Conservation (phyloP, 2,888 invertebrate species). For the Bombylius discolor region DNA sequence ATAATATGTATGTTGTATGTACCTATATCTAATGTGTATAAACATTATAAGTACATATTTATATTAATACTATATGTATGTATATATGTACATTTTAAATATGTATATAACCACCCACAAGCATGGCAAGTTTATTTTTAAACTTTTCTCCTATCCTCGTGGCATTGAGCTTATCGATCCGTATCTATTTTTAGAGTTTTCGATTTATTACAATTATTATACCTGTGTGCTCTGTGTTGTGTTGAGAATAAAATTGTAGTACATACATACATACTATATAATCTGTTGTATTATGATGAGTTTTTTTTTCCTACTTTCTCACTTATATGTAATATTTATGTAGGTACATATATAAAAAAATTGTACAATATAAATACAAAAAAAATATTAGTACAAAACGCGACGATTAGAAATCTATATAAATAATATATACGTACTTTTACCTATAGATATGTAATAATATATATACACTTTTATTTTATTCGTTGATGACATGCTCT, state of each 20-base stretch:
- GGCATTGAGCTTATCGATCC: constrained; percentile 22
- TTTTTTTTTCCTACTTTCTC: not conserved
- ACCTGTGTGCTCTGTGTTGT: not conserved
- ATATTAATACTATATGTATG: not conserved
- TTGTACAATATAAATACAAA: too few species aligned
- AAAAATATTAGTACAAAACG: too few species aligned
- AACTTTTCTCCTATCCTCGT: constrained; percentile 20
- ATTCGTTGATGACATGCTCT: too few species aligned
- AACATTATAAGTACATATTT: not conserved
- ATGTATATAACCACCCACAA: constrained; percentile 7
- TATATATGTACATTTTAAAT: not conserved
- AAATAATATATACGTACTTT: too few species aligned
- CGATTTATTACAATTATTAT: not conserved
- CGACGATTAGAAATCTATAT: too few species aligned
- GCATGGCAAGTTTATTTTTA: constrained; percentile 19
- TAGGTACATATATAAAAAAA: too few species aligned
- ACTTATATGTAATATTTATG: too few species aligned
- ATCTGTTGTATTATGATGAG: not conserved
- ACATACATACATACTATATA: too few species aligned
- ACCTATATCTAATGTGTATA: not conserved
- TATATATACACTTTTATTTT: too few species aligned
- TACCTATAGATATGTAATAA: too few species aligned
- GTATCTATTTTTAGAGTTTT: constrained; percentile 18
- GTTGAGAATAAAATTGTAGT: too few species aligned
- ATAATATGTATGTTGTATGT: not conserved